Percentiles rank a stretch among this genome's conserved stretches.
These are phyloP conservation scores for Chiroxiphia lanceolata DNA, from an alignment of 2,797 vertebrate species.

Conservation along the genomic window DNA sequence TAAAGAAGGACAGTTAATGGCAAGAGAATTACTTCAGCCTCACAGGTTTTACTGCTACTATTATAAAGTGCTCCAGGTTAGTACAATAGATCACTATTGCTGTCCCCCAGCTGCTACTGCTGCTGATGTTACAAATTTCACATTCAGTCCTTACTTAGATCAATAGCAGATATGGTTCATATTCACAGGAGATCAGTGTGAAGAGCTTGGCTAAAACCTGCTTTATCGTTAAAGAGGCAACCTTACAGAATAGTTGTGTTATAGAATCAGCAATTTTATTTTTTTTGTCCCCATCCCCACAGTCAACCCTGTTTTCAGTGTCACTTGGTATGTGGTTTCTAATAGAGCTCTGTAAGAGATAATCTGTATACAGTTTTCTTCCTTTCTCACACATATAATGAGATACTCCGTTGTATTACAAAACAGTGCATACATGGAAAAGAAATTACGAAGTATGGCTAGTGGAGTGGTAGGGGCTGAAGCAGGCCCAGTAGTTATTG, in stretches of 20 bases:
- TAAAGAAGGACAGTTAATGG: constrained; percentile 77
- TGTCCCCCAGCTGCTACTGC: not conserved
- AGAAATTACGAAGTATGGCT: not conserved
- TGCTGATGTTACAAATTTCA: not conserved
- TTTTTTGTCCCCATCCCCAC: not conserved
- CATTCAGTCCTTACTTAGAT: not conserved
- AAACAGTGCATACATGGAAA: not conserved
- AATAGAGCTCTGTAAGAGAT: not conserved
- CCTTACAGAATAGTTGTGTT: not conserved
- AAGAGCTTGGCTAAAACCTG: not conserved
- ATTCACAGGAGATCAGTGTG: not conserved
- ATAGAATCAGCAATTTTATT: not conserved
- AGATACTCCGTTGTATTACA: not conserved
- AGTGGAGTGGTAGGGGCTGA: not conserved
- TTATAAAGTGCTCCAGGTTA: constrained; percentile 77
- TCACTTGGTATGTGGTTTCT: not conserved
- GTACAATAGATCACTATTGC: not conserved
- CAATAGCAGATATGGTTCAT: not conserved
- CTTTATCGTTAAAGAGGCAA: not conserved
- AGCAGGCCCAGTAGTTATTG: not conserved
- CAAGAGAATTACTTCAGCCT: constrained; percentile 85
- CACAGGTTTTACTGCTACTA: constrained; percentile 89
- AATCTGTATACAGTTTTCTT: not conserved
- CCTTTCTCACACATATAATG: not conserved
- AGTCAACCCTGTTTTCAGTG: not conserved